phyloP scores from a whole-genome alignment of 2,888 invertebrate genomes.

The Aleiodes leptofemur region DNA sequence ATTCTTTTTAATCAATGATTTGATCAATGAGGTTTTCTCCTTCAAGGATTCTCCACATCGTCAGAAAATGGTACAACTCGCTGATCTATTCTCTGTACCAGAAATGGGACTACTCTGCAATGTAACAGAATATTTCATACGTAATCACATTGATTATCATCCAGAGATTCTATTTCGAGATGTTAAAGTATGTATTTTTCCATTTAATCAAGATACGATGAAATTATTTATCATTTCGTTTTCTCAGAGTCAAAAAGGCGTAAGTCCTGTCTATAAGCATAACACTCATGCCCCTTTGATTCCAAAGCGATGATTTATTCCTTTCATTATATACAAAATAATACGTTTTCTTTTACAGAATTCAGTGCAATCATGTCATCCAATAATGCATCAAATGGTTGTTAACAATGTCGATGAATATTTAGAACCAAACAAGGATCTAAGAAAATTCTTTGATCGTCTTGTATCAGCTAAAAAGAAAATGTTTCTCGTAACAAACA shows the following conservation, averaged over 20 bases:
- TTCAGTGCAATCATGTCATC: slow-evolving; percentile 91
- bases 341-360: slow-evolving; percentile 78
- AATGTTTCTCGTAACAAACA: slow-evolving; percentile 96
- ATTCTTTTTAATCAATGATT: neutral
- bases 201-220: neutral
- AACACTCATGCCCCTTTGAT: too few species aligned
- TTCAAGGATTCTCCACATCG: slow-evolving; percentile 67
- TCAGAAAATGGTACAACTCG: slow-evolving; percentile 91
- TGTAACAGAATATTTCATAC: slow-evolving; percentile 94
- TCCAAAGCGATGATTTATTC: neutral
- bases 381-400: slow-evolving; percentile 93
- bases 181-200: slow-evolving; percentile 83
- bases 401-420: slow-evolving; percentile 87
- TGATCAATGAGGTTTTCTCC: slow-evolving; percentile 18
- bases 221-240: neutral
- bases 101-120: slow-evolving; percentile 96
- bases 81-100: slow-evolving; percentile 97
- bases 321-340: slow-evolving; percentile 21
- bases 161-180: slow-evolving; percentile 97
- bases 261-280: too few species aligned
- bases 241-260: too few species aligned
- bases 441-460: slow-evolving; percentile 86
- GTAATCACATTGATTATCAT: slow-evolving; percentile 93
- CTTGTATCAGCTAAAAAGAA: slow-evolving; percentile 87
- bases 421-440: slow-evolving; percentile 84